Conservation (phyloP, 2,888 invertebrate genomes). For the Sphaeridia pumilis region DNA sequence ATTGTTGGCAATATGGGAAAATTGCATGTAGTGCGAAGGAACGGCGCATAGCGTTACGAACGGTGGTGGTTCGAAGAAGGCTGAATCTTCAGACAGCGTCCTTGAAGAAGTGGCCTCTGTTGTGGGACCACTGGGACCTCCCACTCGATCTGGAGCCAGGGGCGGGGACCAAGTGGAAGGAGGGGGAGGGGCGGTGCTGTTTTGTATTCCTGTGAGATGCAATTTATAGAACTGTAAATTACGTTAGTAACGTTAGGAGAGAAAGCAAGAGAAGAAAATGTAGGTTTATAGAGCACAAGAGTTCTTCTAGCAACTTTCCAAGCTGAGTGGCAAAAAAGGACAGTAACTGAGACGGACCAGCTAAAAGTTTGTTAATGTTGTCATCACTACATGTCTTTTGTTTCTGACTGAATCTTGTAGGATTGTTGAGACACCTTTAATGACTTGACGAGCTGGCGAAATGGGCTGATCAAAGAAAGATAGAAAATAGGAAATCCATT, state of each 20-base stretch:
- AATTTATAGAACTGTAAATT: not conserved
- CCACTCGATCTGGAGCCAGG: not conserved
- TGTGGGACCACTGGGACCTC: not conserved
- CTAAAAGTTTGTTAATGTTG: no score
- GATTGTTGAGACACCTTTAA: no score
- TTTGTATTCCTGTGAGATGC: not conserved
- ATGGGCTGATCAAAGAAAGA: no score
- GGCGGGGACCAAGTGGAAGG: not conserved
- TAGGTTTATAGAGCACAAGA: not conserved
- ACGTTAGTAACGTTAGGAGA: not conserved
- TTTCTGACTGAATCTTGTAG: no score
- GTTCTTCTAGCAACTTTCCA: no score
- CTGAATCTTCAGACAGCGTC: not conserved
- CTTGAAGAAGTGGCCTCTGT: not conserved
- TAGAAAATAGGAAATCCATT: no score
- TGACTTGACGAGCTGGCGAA: no score
- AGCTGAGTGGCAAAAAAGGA: no score
- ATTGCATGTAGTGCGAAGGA: slow-evolving; percentile 42
- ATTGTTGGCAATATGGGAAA: slow-evolving; percentile 54
- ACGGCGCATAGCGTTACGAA: slow-evolving; percentile 42
- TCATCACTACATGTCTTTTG: no score
- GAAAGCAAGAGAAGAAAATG: not conserved
- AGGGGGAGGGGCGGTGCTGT: not conserved
- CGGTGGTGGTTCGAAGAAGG: not conserved
- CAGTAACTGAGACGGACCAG: no score